Evolutionary conservation across 2,797 vertebrate species (phyloP), one percentile per base, ranked within the genome.

Genomic region (Enteromius paludinosus): DNA sequence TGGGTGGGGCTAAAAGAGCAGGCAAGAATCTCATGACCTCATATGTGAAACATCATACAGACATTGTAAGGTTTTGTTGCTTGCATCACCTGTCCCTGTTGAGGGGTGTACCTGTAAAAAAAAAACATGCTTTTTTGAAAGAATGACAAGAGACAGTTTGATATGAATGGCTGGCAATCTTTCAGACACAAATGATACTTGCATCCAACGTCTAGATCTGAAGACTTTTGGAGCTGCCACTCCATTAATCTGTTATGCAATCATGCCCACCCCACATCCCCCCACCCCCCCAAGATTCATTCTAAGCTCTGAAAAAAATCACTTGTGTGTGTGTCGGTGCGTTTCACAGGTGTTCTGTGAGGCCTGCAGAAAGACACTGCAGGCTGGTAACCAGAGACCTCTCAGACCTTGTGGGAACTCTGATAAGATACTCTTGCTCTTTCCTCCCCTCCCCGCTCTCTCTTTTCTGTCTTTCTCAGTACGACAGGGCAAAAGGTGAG

Each of bases 371-470:
- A 86, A 83, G 56, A 84, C 87, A 85, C 83, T 86, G 80, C 84
- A 82, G 84, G 84, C 83, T 83, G 86, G 86, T 86, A 85, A 88
- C 87, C 74, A 85, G 86, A 88, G 85, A 86, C 78, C 80, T 78
- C 28, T 84, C 79, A 83, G 81, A 83, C 73, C 64, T 61, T 84
- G 84, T 87, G 73, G 77, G 80, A 85, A 78, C 86, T 86, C 78
- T 86, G 87, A 88, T 88, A 88, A 88, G 80, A 83, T 75, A 82
- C 83, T 82, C 84, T 84, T 86, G 68, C 66, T 86, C 83, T 71
- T 85, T 86, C 74, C 81, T 68, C 83, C 84, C 68, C 70, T 84
- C 79, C 79, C 62, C 38, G 62, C 54, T 69, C 77, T 83, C 65
- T 41, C 77, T 74, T 84, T 76, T 80, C 56, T 85, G 25, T 84